phyloP scores from a whole-genome alignment of 2,113 vertebrate genomes.

The Hyla sarda region DNA sequence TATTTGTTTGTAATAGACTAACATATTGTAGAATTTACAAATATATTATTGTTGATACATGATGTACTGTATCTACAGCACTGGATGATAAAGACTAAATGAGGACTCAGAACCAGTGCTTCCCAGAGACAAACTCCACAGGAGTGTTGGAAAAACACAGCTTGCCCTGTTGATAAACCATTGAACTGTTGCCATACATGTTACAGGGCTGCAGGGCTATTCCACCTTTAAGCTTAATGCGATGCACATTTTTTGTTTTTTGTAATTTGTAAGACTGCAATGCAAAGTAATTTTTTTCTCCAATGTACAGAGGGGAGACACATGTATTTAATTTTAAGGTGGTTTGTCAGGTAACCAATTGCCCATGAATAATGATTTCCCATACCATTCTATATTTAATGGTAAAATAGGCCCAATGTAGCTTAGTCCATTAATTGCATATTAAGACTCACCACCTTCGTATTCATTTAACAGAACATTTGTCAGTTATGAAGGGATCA shows the following conservation, averaged over 20 bases:
- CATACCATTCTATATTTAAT: conserved; percentile 31
- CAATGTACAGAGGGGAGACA: background rate
- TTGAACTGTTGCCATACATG: no score
- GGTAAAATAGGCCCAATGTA: conserved; percentile 38
- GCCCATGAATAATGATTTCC: conserved; percentile 35
- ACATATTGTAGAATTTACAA: background rate
- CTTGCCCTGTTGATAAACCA: no score
- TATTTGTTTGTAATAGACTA: background rate
- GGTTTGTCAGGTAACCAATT: conserved; percentile 39
- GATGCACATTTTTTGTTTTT: no score
- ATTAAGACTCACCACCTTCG: conserved; percentile 23
- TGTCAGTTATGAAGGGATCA: conserved; percentile 48
- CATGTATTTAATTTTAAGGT: conserved; percentile 14
- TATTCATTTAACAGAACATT: conserved; percentile 54
- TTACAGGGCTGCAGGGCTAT: no score
- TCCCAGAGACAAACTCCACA: no score
- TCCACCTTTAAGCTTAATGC: no score
- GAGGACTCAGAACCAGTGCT: no score
- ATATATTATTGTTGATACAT: background rate
- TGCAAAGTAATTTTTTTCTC: background rate
- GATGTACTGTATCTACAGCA: no score
- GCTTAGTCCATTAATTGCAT: conserved; percentile 44
- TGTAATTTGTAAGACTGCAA: no score
- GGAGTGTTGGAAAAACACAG: no score
- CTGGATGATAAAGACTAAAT: no score